Conservation (phyloP, 2,888 invertebrate genomes). For the Theretra japonica region DNA sequence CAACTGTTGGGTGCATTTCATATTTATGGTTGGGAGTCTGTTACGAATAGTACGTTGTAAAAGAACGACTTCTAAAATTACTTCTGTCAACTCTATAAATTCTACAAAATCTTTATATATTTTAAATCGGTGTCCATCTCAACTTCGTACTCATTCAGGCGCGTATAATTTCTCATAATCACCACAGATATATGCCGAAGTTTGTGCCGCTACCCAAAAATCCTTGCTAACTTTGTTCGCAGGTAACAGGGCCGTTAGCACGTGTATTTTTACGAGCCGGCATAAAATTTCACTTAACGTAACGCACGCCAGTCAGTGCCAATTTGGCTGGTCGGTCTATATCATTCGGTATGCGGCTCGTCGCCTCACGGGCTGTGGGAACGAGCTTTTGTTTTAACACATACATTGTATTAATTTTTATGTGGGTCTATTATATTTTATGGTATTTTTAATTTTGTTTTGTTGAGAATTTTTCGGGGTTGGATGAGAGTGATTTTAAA, state of each 20-base stretch:
- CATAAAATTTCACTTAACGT: conserved; percentile 75
- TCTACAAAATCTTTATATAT: no score
- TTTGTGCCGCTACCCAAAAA: conserved; percentile 3
- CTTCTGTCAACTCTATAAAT: no score
- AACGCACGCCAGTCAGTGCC: conserved; percentile 55
- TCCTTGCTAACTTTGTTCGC: conserved; percentile 37
- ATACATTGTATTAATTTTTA: conserved; percentile 37
- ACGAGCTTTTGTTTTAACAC: conserved; percentile 61
- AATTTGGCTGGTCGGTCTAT: conserved; percentile 65
- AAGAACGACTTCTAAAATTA: no score
- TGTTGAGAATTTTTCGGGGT: neutral
- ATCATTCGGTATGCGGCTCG: conserved; percentile 64
- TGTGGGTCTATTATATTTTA: neutral
- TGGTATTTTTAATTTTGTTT: neutral
- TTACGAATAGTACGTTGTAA: no score
- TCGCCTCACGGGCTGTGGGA: conserved; percentile 55
- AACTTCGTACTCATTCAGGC: neutral
- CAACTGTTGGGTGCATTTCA: no score
- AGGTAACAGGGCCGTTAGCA: conserved; percentile 42
- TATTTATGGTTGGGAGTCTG: no score
- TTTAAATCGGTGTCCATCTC: no score
- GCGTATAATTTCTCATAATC: neutral
- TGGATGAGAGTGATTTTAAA: no score
- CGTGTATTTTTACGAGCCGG: conserved; percentile 68
- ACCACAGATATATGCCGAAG: neutral